Base-by-base conservation (phyloP, 1,140 invertebrate species). In the Stenopsyche tienmushanensis region DNA sequence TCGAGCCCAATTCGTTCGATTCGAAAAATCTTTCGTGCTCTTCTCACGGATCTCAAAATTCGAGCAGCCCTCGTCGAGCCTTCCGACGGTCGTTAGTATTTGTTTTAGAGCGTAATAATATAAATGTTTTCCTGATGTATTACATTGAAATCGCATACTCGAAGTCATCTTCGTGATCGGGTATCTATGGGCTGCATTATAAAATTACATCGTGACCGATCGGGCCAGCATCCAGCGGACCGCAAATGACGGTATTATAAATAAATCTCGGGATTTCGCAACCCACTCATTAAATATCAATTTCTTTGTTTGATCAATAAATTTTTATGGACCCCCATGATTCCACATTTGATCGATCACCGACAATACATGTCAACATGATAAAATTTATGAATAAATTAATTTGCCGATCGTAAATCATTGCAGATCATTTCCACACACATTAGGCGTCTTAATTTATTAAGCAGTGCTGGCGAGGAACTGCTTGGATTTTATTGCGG, bases 261-360 rank as follows among this genome's bases (percentile, higher is more conserved):
- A 60, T 60, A 60, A 60, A 60, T 60, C 57, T 60, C 57, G 15
- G 15, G 26, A 41, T 65, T 65, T 65, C 45, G 44, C 42, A 65
- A 65, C 53, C 54, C 63, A 41, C 53, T 65, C 53, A 65, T 65
- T 65, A 65, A 63, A 54, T 57, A 65, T 65, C 54, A 55, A 65
- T 65, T 65, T 65, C 55, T 49, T 57, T 57, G 53, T 65, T 65
- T 47, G 63, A 50, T 58, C 53, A 45, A 58, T 65, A 49, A 47
- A 50, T 60, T 60, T 60, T 60, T 60, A 60, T 44, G 42, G 57
- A 60, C 2, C 42, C 17, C 57, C 57, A 10, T n/a, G 17, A 42
- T 29, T 47, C 42, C 42, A 24, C 3, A 10, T 21, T 29, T 42
- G 41, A 58, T 58, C 55, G 34, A 45, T 58, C 24, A 29, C 54